These are phyloP conservation scores for Hucho hucho DNA, from an alignment of 2,113 vertebrate species.

Conservation along the genomic window DNA sequence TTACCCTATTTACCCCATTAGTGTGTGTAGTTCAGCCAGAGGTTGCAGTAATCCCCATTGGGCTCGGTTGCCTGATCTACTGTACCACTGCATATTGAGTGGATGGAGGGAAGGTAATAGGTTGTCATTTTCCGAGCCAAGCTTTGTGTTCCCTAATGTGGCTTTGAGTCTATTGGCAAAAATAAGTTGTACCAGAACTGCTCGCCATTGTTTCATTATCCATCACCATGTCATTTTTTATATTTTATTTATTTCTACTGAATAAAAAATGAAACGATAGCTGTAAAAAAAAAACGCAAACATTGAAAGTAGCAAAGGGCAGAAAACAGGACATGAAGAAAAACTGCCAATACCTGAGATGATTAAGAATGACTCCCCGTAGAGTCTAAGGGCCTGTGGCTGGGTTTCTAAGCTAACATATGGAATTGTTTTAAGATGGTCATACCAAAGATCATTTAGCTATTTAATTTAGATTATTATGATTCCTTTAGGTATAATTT, in stretches of 20 bases:
- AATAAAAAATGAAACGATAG: constrained; percentile 41
- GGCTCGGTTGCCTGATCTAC: constrained; percentile 40
- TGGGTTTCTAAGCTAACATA: neutral
- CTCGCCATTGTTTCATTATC: constrained; percentile 51
- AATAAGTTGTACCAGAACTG: constrained; percentile 26
- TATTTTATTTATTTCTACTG: constrained; percentile 14
- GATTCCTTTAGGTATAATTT: no score
- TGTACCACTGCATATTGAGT: constrained; percentile 55
- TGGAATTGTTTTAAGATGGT: no score
- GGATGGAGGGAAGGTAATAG: constrained; percentile 52
- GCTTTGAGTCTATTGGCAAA: constrained; percentile 38
- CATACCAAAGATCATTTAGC: no score
- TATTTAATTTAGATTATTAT: no score
- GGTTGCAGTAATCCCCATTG: constrained; percentile 54
- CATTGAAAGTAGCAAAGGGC: constrained; percentile 30
- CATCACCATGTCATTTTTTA: constrained; percentile 37
- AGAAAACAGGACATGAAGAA: neutral
- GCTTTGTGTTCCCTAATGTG: constrained; percentile 40
- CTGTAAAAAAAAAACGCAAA: constrained; percentile 38
- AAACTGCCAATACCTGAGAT: neutral
- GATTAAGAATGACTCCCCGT: neutral
- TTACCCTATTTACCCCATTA: constrained; percentile 30
- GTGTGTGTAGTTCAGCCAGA: constrained; percentile 51
- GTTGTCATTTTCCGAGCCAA: constrained; percentile 12
- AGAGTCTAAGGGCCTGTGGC: no score